These are phyloP conservation scores for Choloepus didactylus DNA, from an alignment of 2,797 vertebrate species.

Conservation along the genomic window DNA sequence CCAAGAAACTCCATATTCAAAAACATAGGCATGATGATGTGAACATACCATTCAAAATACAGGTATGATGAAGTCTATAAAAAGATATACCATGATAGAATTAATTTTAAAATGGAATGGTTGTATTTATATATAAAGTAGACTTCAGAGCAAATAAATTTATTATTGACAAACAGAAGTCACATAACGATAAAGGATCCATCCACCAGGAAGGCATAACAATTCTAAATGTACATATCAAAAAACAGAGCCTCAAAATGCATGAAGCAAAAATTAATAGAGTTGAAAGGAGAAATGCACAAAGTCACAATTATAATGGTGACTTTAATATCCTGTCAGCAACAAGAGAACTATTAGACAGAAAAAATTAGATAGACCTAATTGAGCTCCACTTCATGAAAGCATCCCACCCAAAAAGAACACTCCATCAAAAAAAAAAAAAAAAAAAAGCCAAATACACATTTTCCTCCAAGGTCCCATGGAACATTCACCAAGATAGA, in stretches of 20 bases:
- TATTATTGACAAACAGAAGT: neutral
- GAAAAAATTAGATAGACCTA: neutral
- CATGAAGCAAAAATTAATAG: neutral
- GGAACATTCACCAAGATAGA: neutral
- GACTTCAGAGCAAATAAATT: neutral
- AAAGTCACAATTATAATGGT: neutral
- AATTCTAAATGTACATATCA: neutral
- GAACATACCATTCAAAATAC: neutral
- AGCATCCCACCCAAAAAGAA: neutral
- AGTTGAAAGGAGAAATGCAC: neutral
- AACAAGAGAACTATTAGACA: neutral
- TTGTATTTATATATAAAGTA: neutral
- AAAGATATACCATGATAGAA: neutral
- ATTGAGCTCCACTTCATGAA: neutral
- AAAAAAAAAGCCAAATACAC: neutral
- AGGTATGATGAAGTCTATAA: neutral
- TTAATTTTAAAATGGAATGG: neutral
- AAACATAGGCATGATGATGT: too few relatives aligned
- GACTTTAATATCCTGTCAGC: neutral
- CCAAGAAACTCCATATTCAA: neutral
- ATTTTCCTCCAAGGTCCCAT: neutral
- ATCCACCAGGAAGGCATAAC: neutral
- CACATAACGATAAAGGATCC: neutral
- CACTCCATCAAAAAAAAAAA: too few relatives aligned
- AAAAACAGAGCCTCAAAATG: neutral